Percentiles rank a stretch among this genome's conserved stretches.
Evolutionary conservation across 2,113 vertebrate species (phyloP).

Genomic region (Calidris pygmaea): DNA sequence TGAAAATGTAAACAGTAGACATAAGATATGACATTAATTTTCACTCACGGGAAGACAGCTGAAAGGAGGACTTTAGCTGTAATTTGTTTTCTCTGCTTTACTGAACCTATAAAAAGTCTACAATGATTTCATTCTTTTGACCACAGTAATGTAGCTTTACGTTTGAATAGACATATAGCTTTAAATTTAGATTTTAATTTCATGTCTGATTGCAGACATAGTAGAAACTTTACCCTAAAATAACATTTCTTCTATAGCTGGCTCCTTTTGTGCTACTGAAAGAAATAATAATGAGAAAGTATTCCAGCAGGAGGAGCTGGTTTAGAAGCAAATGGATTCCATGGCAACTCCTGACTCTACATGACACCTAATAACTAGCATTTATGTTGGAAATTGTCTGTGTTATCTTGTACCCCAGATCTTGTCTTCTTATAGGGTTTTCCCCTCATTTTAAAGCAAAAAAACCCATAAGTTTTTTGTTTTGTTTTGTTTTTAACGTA

Average conservation of each 20-base stretch:
- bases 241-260: slow-evolving; percentile 47
- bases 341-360: slow-evolving; percentile 85
- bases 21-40: slow-evolving; percentile 48
- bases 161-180: slow-evolving; percentile 20
- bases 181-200: slow-evolving; percentile 71
- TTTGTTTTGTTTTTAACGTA: neutral
- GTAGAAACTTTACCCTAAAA: slow-evolving; percentile 45
- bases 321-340: slow-evolving; percentile 83
- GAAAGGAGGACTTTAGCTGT: slow-evolving; percentile 4
- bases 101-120: slow-evolving; percentile 28
- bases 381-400: slow-evolving; percentile 77
- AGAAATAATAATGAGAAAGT: slow-evolving; percentile 80
- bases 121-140: slow-evolving; percentile 3
- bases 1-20: neutral
- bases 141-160: neutral
- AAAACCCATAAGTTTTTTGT: neutral
- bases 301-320: slow-evolving; percentile 82
- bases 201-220: slow-evolving; percentile 31
- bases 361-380: slow-evolving; percentile 79
- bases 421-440: slow-evolving; percentile 64
- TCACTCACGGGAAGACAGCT: slow-evolving; percentile 18
- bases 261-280: slow-evolving; percentile 46
- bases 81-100: slow-evolving; percentile 42
- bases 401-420: slow-evolving; percentile 69
- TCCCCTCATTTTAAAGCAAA: slow-evolving; percentile 66